Evolutionary conservation across 1,140 invertebrate genomes (phyloP), one percentile per base, ranked within the genome.

Genomic region (Drosophila auraria): DNA sequence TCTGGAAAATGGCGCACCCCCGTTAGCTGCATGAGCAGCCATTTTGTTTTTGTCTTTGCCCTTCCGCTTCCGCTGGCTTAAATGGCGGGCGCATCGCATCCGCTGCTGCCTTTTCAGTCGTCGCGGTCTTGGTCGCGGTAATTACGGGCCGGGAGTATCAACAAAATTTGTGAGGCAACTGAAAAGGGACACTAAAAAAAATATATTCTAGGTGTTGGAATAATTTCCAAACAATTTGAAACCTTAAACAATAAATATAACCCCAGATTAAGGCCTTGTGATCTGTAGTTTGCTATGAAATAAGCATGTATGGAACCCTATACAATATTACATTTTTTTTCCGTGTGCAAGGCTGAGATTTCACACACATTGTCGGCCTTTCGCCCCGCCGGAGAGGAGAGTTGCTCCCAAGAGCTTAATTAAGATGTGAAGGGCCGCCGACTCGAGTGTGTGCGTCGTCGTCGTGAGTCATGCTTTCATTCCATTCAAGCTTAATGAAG

Each of bases 401-500:
- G 78, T 89, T 72, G 78, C 86, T 90, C 84, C 84, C 84, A 81
- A 89, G 84, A 75, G 84, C 82, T 84, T 89, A 89, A 90, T 89
- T 89, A 89, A 89, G 84, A 90, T 89, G 83, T 77, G 68, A 82
- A 77, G 72, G 69, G 72, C 59, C 66, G 62, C 44, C 73, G 17
- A 60, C 60, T 54, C 59, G 53, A 50, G 72, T 80, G 36, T 56
- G 50, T 57, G 36, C 59, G 44, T 75, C 44, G 36, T 60, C 54
- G 51, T 25, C 40, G 23, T 40, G 47, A 51, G 59, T 58, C 44
- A 47, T 80, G 65, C 76, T 86, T 87, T 81, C 60, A 81, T 89
- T 89, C 87, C 78, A 89, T 89, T 81, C 81, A 89, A 89, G 84
- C 59, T 89, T 89, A 89, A 89, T 89, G 84, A 89, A 90, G 82